Evolutionary conservation across 2,113 vertebrate species (phyloP).

Genomic region (Fulica atra): DNA sequence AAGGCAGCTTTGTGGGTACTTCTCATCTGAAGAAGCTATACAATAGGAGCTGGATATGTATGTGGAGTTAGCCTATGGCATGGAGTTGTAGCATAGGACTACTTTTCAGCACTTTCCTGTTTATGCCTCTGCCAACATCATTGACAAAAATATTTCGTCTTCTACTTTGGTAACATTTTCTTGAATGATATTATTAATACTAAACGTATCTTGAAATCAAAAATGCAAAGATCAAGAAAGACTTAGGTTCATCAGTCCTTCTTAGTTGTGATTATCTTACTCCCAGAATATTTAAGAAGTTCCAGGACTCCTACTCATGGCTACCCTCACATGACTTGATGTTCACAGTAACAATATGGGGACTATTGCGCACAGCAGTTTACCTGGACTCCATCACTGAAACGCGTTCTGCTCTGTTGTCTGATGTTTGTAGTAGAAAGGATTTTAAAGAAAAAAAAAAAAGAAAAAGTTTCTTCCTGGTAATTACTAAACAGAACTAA

Average conservation of each 20-base stretch:
- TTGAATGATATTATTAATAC: not conserved
- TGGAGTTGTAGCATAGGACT: not conserved
- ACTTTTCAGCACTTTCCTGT: not conserved
- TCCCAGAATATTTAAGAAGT: not conserved
- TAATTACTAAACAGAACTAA: not conserved
- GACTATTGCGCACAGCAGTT: not conserved
- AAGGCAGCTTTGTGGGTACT: not conserved
- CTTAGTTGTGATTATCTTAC: not conserved
- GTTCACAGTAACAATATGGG: not conserved
- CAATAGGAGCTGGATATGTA: not conserved
- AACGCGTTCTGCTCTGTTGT: not conserved
- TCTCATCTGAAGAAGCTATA: not conserved
- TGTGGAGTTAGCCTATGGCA: not conserved
- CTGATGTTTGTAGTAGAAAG: not conserved
- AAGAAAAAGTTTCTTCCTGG: not conserved
- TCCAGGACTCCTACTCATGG: fast-evolving
- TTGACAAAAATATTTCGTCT: not conserved
- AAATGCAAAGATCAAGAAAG: not conserved
- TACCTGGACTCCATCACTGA: not conserved
- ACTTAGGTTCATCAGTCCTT: not conserved
- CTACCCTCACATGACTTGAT: not conserved
- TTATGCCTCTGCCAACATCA: not conserved
- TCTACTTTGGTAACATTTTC: not conserved
- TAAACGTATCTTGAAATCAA: not conserved
- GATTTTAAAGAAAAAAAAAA: not conserved